Evolutionary conservation across 2,113 vertebrate genomes (phyloP).

Genomic region (Dendrocopos noguchii): DNA sequence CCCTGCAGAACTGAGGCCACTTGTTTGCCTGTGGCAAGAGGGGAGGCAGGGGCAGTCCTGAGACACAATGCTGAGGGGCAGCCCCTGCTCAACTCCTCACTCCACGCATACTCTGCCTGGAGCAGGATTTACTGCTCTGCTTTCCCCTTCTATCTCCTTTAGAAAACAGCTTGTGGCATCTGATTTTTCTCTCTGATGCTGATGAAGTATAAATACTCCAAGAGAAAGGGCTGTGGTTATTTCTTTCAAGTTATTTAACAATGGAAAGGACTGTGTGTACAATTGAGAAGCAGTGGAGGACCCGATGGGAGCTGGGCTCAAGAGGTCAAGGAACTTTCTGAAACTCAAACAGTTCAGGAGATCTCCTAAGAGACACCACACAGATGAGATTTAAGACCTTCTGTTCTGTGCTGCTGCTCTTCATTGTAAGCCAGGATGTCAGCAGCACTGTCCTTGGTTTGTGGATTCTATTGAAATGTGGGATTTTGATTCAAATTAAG

Average conservation of each 20-base stretch:
- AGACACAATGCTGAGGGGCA: accelerated
- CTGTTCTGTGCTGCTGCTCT: neutral
- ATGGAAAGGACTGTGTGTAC: neutral
- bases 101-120: neutral
- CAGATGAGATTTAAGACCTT: neutral
- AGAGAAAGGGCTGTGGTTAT: neutral
- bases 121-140: neutral
- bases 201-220: neutral
- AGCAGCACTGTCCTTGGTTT: neutral
- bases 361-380: neutral
- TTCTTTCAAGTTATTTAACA: neutral
- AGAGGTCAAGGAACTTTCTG: neutral
- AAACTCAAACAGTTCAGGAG: neutral
- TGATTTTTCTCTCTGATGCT: neutral
- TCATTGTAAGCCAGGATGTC: neutral
- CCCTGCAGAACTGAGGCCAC: neutral
- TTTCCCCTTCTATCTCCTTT: neutral
- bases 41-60: neutral
- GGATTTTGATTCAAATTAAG: neutral
- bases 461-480: neutral
- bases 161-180: neutral
- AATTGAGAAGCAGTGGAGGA: neutral
- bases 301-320: accelerated
- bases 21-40: neutral
- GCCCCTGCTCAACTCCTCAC: neutral